phyloP scores from a whole-genome alignment of 2,797 vertebrate species.

The Myotis pilosus region DNA sequence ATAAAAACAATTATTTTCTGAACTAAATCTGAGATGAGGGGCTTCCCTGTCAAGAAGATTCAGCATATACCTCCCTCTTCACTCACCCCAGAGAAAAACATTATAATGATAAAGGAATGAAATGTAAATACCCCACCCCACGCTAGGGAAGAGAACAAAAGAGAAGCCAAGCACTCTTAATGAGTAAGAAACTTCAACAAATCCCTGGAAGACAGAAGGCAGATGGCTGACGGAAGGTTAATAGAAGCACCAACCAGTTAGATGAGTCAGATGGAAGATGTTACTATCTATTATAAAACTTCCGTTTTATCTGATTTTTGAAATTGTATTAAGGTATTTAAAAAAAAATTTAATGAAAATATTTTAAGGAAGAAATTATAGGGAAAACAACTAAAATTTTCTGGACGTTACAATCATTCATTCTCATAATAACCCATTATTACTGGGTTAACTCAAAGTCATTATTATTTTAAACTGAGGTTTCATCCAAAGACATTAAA shows the following conservation, averaged over 20 bases:
- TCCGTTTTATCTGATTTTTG: conserved; percentile 38
- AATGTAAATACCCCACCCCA: not conserved
- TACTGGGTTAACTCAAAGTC: not conserved
- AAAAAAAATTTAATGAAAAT: not conserved
- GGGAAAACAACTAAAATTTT: conserved; percentile 35
- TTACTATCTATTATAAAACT: conserved; percentile 19
- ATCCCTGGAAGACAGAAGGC: not conserved
- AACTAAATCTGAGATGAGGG: conserved; percentile 16
- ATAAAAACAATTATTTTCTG: conserved; percentile 40
- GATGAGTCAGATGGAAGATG: not conserved
- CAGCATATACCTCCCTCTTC: not conserved
- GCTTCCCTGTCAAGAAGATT: conserved; percentile 3
- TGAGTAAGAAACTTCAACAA: conserved; percentile 47
- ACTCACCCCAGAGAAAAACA: not conserved
- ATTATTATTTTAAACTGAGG: conserved; percentile 24
- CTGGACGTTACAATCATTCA: conserved; percentile 25
- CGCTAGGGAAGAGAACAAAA: conserved; percentile 4
- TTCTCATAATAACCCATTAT: conserved; percentile 6
- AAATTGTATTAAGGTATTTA: not conserved
- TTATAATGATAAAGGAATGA: not conserved
- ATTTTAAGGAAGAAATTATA: conserved; percentile 17
- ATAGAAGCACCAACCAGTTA: conserved; percentile 1
- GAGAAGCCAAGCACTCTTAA: not conserved
- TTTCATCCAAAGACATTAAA: conserved; percentile 31
- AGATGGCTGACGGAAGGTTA: not conserved